phyloP scores from a whole-genome alignment of 2,888 invertebrate species.

The Caenorhabditis auriculariae region DNA sequence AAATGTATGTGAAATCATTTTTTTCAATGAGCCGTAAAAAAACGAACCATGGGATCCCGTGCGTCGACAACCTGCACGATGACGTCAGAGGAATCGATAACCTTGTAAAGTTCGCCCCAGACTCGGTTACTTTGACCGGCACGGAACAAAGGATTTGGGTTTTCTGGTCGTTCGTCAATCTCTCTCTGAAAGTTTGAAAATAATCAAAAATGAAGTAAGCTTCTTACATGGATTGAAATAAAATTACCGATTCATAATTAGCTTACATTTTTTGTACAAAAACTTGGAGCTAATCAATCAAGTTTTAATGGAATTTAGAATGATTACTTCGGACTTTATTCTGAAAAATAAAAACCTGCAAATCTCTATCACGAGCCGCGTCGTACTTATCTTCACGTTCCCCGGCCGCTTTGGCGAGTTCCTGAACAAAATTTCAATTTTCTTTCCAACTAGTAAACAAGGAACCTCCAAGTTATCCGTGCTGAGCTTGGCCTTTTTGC shows the following conservation, averaged over 20 bases:
- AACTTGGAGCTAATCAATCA: too few species aligned
- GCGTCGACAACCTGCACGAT: conserved; percentile 93
- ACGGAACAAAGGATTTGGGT: conserved; percentile 89
- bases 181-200: conserved; percentile 68
- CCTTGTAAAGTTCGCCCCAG: conserved; percentile 99
- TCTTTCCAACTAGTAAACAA: not conserved
- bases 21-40: too few species aligned
- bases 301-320: too few species aligned
- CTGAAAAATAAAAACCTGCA: too few species aligned
- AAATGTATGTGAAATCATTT: too few species aligned
- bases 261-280: not conserved
- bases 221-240: too few species aligned
- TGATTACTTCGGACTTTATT: too few species aligned
- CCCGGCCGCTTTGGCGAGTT: conserved; percentile 75
- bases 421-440: conserved; percentile 44
- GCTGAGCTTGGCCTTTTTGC: conserved; percentile 81
- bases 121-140: conserved; percentile 95
- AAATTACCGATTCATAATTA: not conserved
- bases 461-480: conserved; percentile 76
- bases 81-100: conserved; percentile 95
- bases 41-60: conserved; percentile 93
- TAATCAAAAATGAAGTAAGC: not conserved
- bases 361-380: conserved; percentile 78
- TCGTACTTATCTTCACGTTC: conserved; percentile 78
- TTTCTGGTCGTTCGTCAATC: conserved; percentile 77